A percentile compares a stretch with the other conserved stretches of the same genome.
These are phyloP conservation scores for Rotaria sp. DNA, from an alignment of 2,888 invertebrate species.

Conservation along the genomic window DNA sequence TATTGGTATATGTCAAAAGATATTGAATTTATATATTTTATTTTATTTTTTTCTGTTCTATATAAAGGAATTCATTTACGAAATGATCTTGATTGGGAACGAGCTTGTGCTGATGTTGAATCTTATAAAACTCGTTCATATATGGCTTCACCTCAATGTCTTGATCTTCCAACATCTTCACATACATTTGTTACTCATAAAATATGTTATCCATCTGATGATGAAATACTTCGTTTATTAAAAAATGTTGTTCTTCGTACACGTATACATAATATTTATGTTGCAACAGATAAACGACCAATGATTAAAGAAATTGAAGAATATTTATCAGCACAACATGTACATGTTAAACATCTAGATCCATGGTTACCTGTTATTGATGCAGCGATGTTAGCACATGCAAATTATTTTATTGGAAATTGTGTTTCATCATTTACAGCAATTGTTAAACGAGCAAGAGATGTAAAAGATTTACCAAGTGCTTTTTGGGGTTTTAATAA, in stretches of 20 bases:
- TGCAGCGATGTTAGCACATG: constrained; percentile 48
- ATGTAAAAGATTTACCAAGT: constrained; percentile 45
- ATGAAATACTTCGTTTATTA: constrained; percentile 47
- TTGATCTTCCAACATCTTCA: constrained; percentile 44
- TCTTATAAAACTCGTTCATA: constrained; percentile 42
- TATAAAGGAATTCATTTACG: constrained; percentile 41
- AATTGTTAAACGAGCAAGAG: constrained; percentile 49
- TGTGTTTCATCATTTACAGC: constrained; percentile 54
- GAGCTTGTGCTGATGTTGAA: constrained; percentile 47
- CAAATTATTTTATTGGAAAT: constrained; percentile 53
- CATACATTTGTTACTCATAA: constrained; percentile 44
- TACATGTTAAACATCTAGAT: constrained; percentile 46
- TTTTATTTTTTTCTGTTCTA: too few relatives aligned
- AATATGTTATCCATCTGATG: constrained; percentile 48
- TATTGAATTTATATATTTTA: background rate
- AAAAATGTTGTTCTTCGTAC: constrained; percentile 46
- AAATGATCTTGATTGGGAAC: constrained; percentile 43
- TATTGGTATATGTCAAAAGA: constrained; percentile 29
- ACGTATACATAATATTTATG: constrained; percentile 47
- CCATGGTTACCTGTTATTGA: constrained; percentile 53
- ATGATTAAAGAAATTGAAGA: constrained; percentile 46
- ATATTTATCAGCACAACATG: constrained; percentile 45
- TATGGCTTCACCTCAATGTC: constrained; percentile 54
- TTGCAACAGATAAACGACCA: constrained; percentile 52
- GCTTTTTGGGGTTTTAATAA: constrained; percentile 46